Base-by-base conservation (phyloP, 2,797 vertebrate genomes). In the Acanthurus tractus region DNA sequence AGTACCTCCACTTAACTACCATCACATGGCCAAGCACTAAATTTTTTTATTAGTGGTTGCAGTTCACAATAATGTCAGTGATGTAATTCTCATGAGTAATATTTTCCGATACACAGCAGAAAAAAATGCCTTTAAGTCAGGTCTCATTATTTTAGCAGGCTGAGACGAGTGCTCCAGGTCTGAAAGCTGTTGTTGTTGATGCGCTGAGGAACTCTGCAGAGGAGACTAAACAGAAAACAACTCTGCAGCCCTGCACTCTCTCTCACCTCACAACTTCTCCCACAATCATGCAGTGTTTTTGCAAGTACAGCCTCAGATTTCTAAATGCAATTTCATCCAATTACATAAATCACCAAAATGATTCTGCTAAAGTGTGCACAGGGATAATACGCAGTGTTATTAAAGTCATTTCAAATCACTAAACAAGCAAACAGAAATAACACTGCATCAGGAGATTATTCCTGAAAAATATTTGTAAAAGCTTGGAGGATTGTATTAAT, bases 41-140 rank as follows among this genome's bases (percentile, higher is more conserved):
- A 58, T 73, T 61, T 45, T 75, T 70, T 54, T 61, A 69, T 65
- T 48, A 50, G 61, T 64, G 64, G 44, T 81, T 29, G 64, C 8
- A 63, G 84, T 76, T 87, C 81, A 89, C 46, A 63, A 57, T 74
- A 14, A 88, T 78, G 70, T 76, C 34, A 76, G 79, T 89, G 87
- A 89, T 78, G 86, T 84, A 48, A 89, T 68, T 82, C 65, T 62
- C 9, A 20, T 86, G 84, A 85, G 82, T 70, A 84, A 93, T 63
- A 68, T 64, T 84, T 90, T 92, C 86, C 90, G 8, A 20, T 40
- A 58, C 73, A 65, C 34, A 20, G 57, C 38, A 38, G 46, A 40
- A 45, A 46, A 59, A 68, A 72, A 77, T 29, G 50, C 49, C 25
- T 58, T 82, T 81, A 83, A 79, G 53, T 63, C 53, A n/a, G 49